Conservation (phyloP, 2,888 invertebrate genomes). For the Dromius quadrimaculatus region DNA sequence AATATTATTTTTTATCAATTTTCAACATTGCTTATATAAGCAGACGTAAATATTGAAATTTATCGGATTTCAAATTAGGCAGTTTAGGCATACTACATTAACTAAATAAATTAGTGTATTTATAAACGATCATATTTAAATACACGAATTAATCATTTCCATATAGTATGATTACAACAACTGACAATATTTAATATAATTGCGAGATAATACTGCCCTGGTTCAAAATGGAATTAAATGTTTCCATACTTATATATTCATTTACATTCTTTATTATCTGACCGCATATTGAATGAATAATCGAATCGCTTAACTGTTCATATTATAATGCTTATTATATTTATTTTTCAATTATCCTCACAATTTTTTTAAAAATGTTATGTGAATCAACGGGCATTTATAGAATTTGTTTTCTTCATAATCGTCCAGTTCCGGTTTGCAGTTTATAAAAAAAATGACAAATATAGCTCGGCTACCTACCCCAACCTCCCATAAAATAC, state of each 20-base stretch:
- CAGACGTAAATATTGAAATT: conserved; percentile 29
- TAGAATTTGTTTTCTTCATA: too few species aligned
- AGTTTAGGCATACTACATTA: conserved; percentile 22
- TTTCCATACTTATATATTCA: conserved; percentile 35
- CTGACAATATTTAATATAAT: conserved; percentile 41
- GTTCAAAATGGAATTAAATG: conserved; percentile 17
- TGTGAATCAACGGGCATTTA: too few species aligned
- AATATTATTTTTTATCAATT: conserved; percentile 33
- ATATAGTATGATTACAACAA: conserved; percentile 32
- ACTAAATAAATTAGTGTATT: conserved; percentile 31
- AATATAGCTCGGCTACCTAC: conserved; percentile 31
- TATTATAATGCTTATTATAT: too few species aligned
- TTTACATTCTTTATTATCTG: conserved; percentile 34
- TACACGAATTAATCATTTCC: conserved; percentile 24
- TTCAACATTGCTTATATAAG: conserved; percentile 12
- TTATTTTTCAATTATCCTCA: too few species aligned
- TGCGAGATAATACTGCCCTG: conserved; percentile 29
- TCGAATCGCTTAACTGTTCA: conserved; percentile 27
- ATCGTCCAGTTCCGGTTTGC: too few species aligned
- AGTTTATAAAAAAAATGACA: too few species aligned
- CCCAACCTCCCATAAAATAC: conserved; percentile 14
- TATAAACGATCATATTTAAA: conserved; percentile 32
- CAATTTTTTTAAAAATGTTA: too few species aligned
- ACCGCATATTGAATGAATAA: conserved; percentile 16
- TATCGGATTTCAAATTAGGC: conserved; percentile 23